Evolutionary conservation across 2,797 vertebrate genomes (phyloP), one percentile per base, ranked within the genome.

Genomic region (Acropternis orthonyx): DNA sequence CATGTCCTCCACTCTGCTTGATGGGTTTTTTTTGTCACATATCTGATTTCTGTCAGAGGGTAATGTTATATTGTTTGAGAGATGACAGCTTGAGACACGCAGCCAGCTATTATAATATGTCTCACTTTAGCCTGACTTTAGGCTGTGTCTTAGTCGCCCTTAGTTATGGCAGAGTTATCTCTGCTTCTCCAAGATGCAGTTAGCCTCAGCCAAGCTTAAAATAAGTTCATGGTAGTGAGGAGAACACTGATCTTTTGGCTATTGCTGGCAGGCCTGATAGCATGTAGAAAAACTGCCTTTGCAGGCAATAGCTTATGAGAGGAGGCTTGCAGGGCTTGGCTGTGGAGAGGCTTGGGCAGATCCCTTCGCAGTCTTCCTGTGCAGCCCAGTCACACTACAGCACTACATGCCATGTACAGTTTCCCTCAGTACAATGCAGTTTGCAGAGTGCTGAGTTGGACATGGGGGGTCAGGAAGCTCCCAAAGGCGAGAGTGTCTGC

Each of bases 11-110:
- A 37, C 89, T 94, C 66, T 0, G 22, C 94, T 94, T 93, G 93
- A 96, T 97, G 86, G 52, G 2, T 0, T 39, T 94, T 94, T 94
- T 96, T 94, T 93, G 94, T 97, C 96, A 96, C 92, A 85, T 96
- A 96, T 97, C 96, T 96, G 96, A 97, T 97, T 97, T 96, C 97
- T 97, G 96, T 96, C 94, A 96, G 89, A 92, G 85, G 92, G 87
- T 95, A 95, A 95, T 93, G 85, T 92, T 96, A 89, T 96, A 96
- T 87, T 95, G 92, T 94, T 91, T 95, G 92, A 88, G 91, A 89
- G 94, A 96, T 95, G 95, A 97, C 97, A 97, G 92, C 81, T 89
- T 4, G 3, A 95, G 94, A 75, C 84, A 66, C 94, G 96, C 95
- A 93, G 92, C 67, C 93, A 95, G 91, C 96, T 89, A 96, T 95